Evolutionary conservation across 2,113 vertebrate genomes (phyloP).

Genomic region (Gavia stellata): DNA sequence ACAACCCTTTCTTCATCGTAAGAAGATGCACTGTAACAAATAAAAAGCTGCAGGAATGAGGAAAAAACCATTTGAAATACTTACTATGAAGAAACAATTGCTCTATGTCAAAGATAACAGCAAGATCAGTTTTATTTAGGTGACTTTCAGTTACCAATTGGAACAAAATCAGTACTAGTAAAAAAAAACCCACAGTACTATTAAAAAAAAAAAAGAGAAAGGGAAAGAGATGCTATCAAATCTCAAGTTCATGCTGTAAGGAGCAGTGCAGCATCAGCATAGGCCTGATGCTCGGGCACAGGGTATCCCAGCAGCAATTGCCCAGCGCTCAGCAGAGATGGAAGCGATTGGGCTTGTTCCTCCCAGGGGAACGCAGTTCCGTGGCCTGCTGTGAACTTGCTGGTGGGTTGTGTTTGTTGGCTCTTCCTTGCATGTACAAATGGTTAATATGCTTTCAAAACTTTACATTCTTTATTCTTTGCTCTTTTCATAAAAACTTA

Average conservation of each 20-base stretch:
- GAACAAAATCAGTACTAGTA: not conserved
- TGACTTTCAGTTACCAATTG: not conserved
- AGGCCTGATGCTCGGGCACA: not conserved
- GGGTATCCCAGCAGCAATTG: not conserved
- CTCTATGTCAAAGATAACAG: not conserved
- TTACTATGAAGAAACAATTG: not conserved
- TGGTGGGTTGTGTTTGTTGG: not conserved
- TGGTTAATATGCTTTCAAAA: not conserved
- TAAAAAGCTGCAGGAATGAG: not conserved
- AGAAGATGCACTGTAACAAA: not conserved
- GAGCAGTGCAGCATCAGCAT: not conserved
- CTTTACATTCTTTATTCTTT: not conserved
- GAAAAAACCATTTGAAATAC: not conserved
- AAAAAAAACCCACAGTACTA: not conserved
- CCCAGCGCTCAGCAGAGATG: not conserved
- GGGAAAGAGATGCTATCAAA: not conserved
- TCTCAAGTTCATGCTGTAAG: not conserved
- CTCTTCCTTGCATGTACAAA: not conserved
- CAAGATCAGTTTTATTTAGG: not conserved
- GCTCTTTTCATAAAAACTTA: not conserved
- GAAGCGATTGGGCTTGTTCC: fast-evolving
- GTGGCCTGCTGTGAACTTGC: too few species aligned
- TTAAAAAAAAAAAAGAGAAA: not conserved
- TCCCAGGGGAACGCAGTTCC: not conserved
- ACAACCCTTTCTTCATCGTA: not conserved